phyloP scores from a whole-genome alignment of 2,797 vertebrate genomes.

The Harpagifer antarcticus region DNA sequence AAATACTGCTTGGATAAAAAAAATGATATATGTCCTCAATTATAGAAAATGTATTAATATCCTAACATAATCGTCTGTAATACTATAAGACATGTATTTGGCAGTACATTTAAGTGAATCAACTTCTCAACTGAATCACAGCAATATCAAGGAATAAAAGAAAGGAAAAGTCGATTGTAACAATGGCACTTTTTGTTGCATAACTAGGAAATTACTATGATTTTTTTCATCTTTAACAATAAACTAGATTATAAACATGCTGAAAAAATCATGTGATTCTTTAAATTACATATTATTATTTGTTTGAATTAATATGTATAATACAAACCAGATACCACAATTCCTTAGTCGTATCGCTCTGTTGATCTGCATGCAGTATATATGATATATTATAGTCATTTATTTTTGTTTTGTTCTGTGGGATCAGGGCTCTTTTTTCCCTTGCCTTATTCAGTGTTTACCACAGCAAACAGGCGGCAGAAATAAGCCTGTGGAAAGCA shows the following conservation, averaged over 20 bases:
- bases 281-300: not conserved
- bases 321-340: not conserved
- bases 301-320: not conserved
- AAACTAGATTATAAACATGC: not conserved
- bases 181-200: too few relatives aligned
- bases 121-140: not conserved
- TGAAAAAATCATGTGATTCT: not conserved
- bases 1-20: conserved; percentile 5
- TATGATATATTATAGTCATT: not conserved
- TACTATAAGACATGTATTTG: not conserved
- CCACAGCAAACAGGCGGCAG: conserved; percentile 68
- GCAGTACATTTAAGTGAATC: not conserved
- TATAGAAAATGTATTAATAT: not conserved
- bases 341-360: not conserved
- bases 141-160: not conserved
- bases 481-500: conserved; percentile 67
- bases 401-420: conserved; percentile 49
- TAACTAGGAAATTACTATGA: not conserved
- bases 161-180: not conserved
- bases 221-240: not conserved
- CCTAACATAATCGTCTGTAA: not conserved
- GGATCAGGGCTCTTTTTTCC: conserved; percentile 16
- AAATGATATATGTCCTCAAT: not conserved
- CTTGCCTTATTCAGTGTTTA: conserved; percentile 64
- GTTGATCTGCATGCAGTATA: not conserved